A percentile compares a stretch with the other conserved stretches of the same genome.
phyloP scores from a whole-genome alignment of 2,888 invertebrate genomes.

The Lithosia quadra region DNA sequence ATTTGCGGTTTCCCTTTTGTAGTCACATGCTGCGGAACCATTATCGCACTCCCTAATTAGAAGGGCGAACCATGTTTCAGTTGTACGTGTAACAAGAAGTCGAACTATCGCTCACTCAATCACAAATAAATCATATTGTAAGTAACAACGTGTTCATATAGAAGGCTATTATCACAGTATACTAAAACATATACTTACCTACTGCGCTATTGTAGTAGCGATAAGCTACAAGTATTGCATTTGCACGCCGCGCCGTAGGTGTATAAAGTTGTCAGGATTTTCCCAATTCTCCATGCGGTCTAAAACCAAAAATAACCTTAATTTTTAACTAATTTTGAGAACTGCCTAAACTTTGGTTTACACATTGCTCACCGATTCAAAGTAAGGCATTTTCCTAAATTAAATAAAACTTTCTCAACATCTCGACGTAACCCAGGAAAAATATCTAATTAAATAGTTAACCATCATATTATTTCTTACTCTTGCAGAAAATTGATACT shows the following conservation, averaged over 20 bases:
- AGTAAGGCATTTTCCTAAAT: background rate
- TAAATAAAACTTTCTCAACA: background rate
- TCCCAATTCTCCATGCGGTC: constrained; percentile 23
- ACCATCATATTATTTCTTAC: too few relatives aligned
- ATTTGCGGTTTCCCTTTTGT: constrained; percentile 70
- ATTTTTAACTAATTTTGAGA: constrained; percentile 22
- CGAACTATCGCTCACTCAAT: constrained; percentile 54
- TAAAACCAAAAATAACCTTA: too few relatives aligned
- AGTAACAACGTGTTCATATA: constrained; percentile 37
- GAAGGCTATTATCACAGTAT: constrained; percentile 55
- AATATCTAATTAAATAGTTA: too few relatives aligned
- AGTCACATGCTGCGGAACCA: constrained; percentile 64
- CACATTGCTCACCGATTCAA: constrained; percentile 26
- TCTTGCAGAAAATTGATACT: background rate
- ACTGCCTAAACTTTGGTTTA: constrained; percentile 24
- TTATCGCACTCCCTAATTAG: constrained; percentile 73
- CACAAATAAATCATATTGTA: constrained; percentile 43
- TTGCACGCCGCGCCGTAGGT: constrained; percentile 30
- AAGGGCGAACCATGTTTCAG: constrained; percentile 59
- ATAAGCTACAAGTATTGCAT: constrained; percentile 50
- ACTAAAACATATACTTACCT: too few relatives aligned
- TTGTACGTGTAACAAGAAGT: constrained; percentile 37
- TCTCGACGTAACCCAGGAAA: too few relatives aligned
- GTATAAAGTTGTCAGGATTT: constrained; percentile 16
- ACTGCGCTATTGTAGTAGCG: constrained; percentile 47